Conservation (phyloP, 2,888 invertebrate species). For the Drosophila paramelanica region DNA sequence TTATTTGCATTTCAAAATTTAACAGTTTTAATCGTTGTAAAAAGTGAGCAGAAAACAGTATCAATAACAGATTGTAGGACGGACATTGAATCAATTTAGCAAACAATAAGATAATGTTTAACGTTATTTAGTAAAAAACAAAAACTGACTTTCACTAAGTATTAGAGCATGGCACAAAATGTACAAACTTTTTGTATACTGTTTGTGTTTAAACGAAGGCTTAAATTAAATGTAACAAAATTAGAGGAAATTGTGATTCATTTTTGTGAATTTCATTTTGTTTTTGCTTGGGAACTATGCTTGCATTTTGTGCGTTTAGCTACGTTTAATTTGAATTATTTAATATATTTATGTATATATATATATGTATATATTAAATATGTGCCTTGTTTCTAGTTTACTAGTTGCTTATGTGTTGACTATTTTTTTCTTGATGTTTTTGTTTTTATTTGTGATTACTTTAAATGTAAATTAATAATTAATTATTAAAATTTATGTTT, state of each 20-base stretch:
- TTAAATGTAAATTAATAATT: slow-evolving; percentile 13
- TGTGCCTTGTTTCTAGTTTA: slow-evolving; percentile 55
- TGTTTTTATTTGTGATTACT: slow-evolving; percentile 44
- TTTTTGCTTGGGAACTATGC: slow-evolving; percentile 18
- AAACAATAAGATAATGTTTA: slow-evolving; percentile 42
- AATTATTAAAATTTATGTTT: slow-evolving; percentile 6
- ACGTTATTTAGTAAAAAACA: slow-evolving; percentile 20
- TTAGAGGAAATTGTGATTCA: slow-evolving; percentile 2
- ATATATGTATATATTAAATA: slow-evolving; percentile 29
- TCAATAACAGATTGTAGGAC: slow-evolving; percentile 71
- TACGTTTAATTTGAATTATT: slow-evolving; percentile 38
- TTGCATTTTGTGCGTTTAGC: slow-evolving; percentile 49
- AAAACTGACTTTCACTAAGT: slow-evolving; percentile 47
- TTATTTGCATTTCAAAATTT: slow-evolving; percentile 20
- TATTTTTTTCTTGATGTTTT: slow-evolving; percentile 28
- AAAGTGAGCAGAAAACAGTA: slow-evolving; percentile 46
- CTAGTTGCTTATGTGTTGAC: slow-evolving; percentile 48
- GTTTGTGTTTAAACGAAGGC: slow-evolving; percentile 7
- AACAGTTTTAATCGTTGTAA: slow-evolving; percentile 34
- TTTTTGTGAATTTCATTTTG: neutral
- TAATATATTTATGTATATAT: slow-evolving; percentile 13
- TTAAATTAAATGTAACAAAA: slow-evolving; percentile 28
- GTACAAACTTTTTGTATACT: slow-evolving; percentile 18
- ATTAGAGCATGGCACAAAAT: slow-evolving; percentile 52
- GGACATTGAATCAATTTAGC: slow-evolving; percentile 72